Base-by-base conservation (phyloP, 2,888 invertebrate species). In the Bombylius major region DNA sequence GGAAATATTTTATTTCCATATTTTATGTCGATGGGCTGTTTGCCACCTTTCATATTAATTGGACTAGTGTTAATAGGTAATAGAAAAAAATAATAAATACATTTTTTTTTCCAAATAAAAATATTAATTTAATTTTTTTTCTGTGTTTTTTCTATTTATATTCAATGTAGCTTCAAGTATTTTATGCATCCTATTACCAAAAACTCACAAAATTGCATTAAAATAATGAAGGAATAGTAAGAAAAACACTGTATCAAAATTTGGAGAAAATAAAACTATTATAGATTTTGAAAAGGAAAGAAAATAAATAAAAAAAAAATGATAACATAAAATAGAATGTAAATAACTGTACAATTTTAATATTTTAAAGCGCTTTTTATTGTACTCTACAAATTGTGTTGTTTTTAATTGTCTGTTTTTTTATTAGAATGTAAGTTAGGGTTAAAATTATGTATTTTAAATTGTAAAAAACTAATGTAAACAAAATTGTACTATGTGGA, bases 1-100 rank as follows among this genome's bases (percentile, higher is more conserved):
- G 88, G 87, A 5, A 87, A 87, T 61, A 71, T 87, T 50, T 66
- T 82, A 5, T 88, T 88, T 65, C 87, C 88, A 1, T 75, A 81
- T 33, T 76, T 88, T 51, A 75, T 88, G 48, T 72, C 78, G 62
- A 75, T 79, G 34, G 87, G 87, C 45, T 88, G 88, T 65, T 71
- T 82, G 36, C 84, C 86, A 31, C 87, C 87, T 5, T 88, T 88
- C 67, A 69, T 84, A 53, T 80, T 83, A 67, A 81, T 88, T 56
- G 81, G 82, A 8, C 66, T 75, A 7, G 79, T 82, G 32, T 76
- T 85, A 62, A 64, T 80, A 61, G 75, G 86, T 86, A 75, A 75
- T 31, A 6, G n/a, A 23, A 23, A 23, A 23, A 23, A 23, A 23
- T 2, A 23, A 11, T 42, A 11, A 11, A 42, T 42, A 42, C 7